A percentile compares a stretch with the other conserved stretches of the same genome.
These are phyloP conservation scores for Aplochiton taeniatus DNA, from an alignment of 2,797 vertebrate genomes.

Conservation along the genomic window DNA sequence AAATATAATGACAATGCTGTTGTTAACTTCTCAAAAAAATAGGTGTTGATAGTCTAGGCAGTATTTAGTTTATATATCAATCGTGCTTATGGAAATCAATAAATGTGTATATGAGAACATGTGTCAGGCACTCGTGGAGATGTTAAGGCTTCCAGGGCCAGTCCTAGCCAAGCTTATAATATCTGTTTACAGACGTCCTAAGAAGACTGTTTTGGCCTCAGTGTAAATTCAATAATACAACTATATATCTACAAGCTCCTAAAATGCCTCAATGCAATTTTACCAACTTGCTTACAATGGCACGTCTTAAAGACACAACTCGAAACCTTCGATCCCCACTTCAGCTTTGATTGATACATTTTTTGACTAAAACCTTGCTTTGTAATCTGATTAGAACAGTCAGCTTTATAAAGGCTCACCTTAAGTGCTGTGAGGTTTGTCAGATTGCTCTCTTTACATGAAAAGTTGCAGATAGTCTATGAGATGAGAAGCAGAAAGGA, in stretches of 20 bases:
- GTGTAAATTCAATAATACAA: constrained; percentile 8
- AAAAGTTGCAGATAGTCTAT: constrained; percentile 58
- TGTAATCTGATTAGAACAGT: constrained; percentile 59
- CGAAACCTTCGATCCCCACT: constrained; percentile 41
- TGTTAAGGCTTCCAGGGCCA: not conserved
- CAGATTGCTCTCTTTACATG: constrained; percentile 58
- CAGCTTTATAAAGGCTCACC: constrained; percentile 66
- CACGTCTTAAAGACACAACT: constrained; percentile 34
- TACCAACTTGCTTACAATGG: constrained; percentile 32
- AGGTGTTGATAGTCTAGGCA: too few relatives aligned
- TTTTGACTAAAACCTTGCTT: constrained; percentile 61
- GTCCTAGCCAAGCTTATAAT: not conserved
- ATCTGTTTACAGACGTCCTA: not conserved
- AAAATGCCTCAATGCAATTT: constrained; percentile 25
- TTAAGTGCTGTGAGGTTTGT: constrained; percentile 61
- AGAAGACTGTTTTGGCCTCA: not conserved
- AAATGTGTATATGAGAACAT: too few relatives aligned
- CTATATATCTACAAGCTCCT: constrained; percentile 20
- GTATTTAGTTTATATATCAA: too few relatives aligned
- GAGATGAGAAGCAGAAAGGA: constrained; percentile 53
- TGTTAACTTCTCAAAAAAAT: too few relatives aligned
- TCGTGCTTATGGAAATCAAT: too few relatives aligned
- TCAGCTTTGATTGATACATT: constrained; percentile 63
- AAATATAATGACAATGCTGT: too few relatives aligned
- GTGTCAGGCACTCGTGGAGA: too few relatives aligned